Evolutionary conservation across 2,797 vertebrate genomes (phyloP), one percentile per base, ranked within the genome.

Genomic region (Girardinus metallicus): DNA sequence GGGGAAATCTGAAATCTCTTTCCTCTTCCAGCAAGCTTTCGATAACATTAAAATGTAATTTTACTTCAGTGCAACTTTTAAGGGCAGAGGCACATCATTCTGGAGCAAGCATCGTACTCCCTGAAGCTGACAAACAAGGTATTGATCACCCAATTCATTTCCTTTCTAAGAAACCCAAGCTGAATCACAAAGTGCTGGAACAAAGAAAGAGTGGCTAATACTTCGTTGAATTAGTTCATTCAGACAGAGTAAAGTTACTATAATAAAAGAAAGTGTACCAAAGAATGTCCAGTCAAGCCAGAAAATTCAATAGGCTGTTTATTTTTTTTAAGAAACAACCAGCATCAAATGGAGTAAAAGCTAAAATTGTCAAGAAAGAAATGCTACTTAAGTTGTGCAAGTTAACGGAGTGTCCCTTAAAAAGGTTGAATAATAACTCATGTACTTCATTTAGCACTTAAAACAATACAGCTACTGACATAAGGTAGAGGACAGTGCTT

Each of bases 41-140:
- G n/a, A 44, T 29, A 62, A 43, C 55, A 75, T 75, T 75, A 44
- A 44, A 60, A 60, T 23, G 3, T 1, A 44, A 43, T 31, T 31
- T 53, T 16, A n/a, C 29, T 12, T 49, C 6, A 9, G 26, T 13
- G 39, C 41, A 46, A 43, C 41, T 34, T 8, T 44, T 62, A 15
- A 18, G 15, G 57, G 13, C 55, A 75, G 41, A 75, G 23, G 41
- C n/a, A 23, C n/a, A 43, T 46, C n/a, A 62, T 75, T 44, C 16
- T 60, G 74, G 29, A 75, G 26, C 55, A 29, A 8, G 18, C 29
- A 62, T 23, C 31, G 16, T 7, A 21, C 41, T 23, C 41, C 55
- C 41, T 34, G 74, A 44, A 60, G 74, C 74, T 62, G 74, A 75
- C 74, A 44, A 62, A 75, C 41, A 11, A 16, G 1, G 16, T 44